These are phyloP conservation scores for Sminthurides aquaticus DNA, from an alignment of 2,888 invertebrate species.

Conservation along the genomic window DNA sequence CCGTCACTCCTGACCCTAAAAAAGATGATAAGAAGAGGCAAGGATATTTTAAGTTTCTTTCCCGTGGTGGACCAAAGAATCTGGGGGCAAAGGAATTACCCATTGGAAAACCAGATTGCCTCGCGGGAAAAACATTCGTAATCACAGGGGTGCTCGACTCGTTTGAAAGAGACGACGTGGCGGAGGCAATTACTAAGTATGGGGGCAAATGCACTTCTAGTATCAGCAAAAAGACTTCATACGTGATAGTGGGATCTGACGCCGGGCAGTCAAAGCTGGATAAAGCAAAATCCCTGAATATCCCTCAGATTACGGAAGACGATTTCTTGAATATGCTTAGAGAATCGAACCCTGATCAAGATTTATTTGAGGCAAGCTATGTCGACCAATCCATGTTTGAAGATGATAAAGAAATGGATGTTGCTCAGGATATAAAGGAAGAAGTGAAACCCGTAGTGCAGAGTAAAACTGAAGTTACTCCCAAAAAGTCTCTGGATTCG, in stretches of 20 bases:
- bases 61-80: conserved; percentile 65
- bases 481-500: too few relatives aligned
- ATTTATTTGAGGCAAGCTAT: conserved; percentile 11
- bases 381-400: conserved; percentile 22
- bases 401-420: conserved; percentile 10
- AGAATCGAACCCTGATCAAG: conserved; percentile 43
- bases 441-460: conserved; percentile 7
- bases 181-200: conserved; percentile 63
- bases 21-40: conserved; percentile 57
- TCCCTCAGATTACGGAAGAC: conserved; percentile 72
- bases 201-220: conserved; percentile 69
- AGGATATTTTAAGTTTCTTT: conserved; percentile 67
- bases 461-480: too few relatives aligned
- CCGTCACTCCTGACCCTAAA: conserved; percentile 11
- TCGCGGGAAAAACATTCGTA: conserved; percentile 63
- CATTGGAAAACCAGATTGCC: conserved; percentile 61
- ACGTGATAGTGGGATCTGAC: conserved; percentile 75
- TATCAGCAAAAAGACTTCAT: conserved; percentile 72
- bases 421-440: too few relatives aligned
- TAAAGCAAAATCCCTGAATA: conserved; percentile 57
- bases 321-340: conserved; percentile 70
- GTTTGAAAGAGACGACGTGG: conserved; percentile 71
- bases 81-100: conserved; percentile 77
- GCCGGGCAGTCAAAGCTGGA: conserved; percentile 75
- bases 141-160: conserved; percentile 84